phyloP scores from a whole-genome alignment of 2,797 vertebrate species.

The Gephyroberyx darwinii region DNA sequence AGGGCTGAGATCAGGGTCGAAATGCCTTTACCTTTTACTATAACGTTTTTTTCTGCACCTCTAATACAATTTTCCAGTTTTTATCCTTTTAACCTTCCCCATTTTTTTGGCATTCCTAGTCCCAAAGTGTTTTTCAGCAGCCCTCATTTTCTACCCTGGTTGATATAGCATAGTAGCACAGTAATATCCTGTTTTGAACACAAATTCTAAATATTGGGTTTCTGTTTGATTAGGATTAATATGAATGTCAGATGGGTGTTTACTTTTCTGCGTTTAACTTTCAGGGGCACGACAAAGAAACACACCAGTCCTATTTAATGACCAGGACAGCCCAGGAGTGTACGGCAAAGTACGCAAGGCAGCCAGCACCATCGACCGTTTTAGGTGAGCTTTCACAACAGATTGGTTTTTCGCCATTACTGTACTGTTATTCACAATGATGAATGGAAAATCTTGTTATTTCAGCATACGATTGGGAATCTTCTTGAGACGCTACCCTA shows the following conservation, averaged over 20 bases:
- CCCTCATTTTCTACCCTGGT: too few species aligned
- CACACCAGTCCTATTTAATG: constrained; percentile 91
- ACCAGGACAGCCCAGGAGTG: constrained; percentile 84
- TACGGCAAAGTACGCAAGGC: constrained; percentile 95
- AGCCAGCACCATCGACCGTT: constrained; percentile 94
- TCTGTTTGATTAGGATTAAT: not conserved
- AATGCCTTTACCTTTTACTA: too few species aligned
- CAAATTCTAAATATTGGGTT: not conserved
- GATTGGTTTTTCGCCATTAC: not conserved
- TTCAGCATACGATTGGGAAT: constrained; percentile 95
- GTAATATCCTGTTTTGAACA: not conserved
- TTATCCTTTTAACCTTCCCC: too few species aligned
- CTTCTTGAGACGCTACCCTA: constrained; percentile 94
- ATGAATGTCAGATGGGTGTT: not conserved
- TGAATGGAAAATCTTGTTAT: constrained; percentile 16
- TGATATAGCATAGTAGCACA: too few species aligned
- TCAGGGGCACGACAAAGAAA: constrained; percentile 89
- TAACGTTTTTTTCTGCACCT: too few species aligned
- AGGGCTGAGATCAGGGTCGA: not conserved
- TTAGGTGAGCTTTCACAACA: constrained; percentile 83
- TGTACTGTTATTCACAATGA: not conserved
- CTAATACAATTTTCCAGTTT: too few species aligned
- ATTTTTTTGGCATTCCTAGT: too few species aligned
- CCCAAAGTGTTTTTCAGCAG: too few species aligned
- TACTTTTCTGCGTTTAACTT: constrained; percentile 2